Conservation (phyloP, 1,140 invertebrate genomes). For the Pseudachorutes palmiensis region DNA sequence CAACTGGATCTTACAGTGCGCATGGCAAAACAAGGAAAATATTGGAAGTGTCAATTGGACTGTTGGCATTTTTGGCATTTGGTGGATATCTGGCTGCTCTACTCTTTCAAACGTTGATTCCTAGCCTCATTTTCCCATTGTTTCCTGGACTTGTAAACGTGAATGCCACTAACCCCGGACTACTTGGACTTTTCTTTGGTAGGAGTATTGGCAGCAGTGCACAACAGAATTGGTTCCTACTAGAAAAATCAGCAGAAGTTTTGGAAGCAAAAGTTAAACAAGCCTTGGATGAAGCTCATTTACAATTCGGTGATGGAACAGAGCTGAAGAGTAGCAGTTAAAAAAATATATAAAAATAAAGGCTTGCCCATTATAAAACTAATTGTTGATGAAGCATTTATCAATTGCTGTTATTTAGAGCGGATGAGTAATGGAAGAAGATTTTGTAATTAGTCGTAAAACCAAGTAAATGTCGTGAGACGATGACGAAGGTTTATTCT, state of each 20-base stretch:
- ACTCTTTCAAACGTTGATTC: conserved; percentile 17
- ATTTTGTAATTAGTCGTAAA: too few species aligned
- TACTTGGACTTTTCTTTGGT: background rate
- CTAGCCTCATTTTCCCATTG: background rate
- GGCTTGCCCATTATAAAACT: too few species aligned
- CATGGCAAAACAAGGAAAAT: conserved; percentile 1
- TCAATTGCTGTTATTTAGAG: too few species aligned
- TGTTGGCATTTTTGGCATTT: conserved; percentile 29
- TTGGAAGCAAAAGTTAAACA: background rate
- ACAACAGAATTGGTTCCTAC: background rate
- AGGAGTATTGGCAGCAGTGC: background rate
- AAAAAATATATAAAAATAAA: too few species aligned
- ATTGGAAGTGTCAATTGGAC: conserved; percentile 21
- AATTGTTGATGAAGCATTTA: too few species aligned
- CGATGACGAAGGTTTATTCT: too few species aligned
- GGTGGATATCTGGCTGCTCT: conserved; percentile 21
- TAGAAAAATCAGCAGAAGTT: background rate
- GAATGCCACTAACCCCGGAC: background rate
- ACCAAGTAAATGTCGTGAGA: too few species aligned
- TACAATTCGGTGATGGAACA: background rate
- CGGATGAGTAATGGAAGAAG: too few species aligned
- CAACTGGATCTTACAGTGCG: background rate
- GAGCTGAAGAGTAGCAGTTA: too few species aligned
- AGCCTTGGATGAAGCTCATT: background rate
- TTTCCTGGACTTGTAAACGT: background rate